phyloP scores from a whole-genome alignment of 1,140 invertebrate species.

The Diabrotica virgifera region DNA sequence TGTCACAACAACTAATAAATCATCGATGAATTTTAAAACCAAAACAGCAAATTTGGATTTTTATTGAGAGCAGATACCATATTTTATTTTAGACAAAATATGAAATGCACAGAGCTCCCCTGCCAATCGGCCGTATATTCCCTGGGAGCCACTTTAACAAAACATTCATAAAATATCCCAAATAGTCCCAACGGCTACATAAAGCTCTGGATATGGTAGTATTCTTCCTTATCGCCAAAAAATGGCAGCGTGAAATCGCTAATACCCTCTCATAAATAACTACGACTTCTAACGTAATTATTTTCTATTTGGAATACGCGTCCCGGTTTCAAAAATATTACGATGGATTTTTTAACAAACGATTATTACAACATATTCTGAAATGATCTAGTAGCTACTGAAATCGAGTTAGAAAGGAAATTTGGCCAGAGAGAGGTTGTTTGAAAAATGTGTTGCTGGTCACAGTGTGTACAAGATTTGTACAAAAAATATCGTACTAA shows the following conservation, averaged over 20 bases:
- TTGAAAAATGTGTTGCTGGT: too few relatives aligned
- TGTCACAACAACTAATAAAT: too few relatives aligned
- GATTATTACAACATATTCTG: too few relatives aligned
- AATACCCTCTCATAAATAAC: not conserved
- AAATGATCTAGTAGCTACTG: too few relatives aligned
- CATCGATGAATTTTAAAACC: not conserved
- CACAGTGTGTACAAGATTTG: too few relatives aligned
- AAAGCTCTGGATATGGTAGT: conserved; percentile 7
- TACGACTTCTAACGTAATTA: not conserved
- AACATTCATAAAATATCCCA: conserved; percentile 14
- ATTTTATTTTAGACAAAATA: conserved; percentile 9
- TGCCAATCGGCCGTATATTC: conserved; percentile 4
- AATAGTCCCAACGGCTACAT: conserved; percentile 12
- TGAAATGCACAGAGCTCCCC: conserved; percentile 8
- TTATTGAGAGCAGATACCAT: not conserved
- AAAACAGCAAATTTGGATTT: not conserved
- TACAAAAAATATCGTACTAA: too few relatives aligned
- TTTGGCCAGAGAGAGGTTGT: too few relatives aligned
- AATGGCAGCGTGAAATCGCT: conserved; percentile 1
- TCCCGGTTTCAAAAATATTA: too few relatives aligned
- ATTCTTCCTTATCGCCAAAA: conserved; percentile 11
- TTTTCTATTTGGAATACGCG: not conserved
- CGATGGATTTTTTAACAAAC: too few relatives aligned
- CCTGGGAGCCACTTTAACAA: conserved; percentile 9
- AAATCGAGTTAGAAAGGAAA: too few relatives aligned